Conservation (phyloP, 2,888 invertebrate genomes). For the Agonum fuliginosum region DNA sequence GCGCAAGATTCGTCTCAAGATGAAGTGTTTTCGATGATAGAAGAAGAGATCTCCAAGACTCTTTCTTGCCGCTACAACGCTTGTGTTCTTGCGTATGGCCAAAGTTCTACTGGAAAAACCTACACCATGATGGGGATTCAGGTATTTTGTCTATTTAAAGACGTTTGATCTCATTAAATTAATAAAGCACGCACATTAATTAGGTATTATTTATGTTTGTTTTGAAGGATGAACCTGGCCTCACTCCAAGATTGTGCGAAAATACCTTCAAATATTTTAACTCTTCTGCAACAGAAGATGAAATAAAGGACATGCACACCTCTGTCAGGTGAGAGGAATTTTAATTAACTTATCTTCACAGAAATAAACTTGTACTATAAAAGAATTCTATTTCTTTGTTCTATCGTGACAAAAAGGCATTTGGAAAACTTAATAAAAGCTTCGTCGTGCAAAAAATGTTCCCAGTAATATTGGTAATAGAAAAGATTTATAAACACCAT, state of each 20-base stretch:
- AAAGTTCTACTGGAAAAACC: constrained; percentile 86
- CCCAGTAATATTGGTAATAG: constrained; percentile 38
- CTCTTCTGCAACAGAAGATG: constrained; percentile 69
- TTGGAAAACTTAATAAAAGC: constrained; percentile 52
- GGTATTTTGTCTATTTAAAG: constrained; percentile 62
- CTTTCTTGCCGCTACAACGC: constrained; percentile 79
- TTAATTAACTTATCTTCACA: constrained; percentile 7
- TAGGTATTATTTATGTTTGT: constrained; percentile 40
- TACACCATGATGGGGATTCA: constrained; percentile 84
- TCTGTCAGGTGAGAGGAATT: constrained; percentile 70
- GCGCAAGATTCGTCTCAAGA: constrained; percentile 75
- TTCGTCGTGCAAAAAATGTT: constrained; percentile 47
- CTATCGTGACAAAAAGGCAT: constrained; percentile 49
- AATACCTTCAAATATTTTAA: constrained; percentile 72
- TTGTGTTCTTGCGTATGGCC: constrained; percentile 85
- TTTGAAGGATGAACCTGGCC: constrained; percentile 74
- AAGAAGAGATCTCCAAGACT: constrained; percentile 78
- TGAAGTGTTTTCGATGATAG: constrained; percentile 78
- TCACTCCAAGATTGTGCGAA: constrained; percentile 76
- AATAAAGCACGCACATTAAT: constrained; percentile 49
- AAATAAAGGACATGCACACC: constrained; percentile 67
- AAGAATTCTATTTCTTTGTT: constrained; percentile 14
- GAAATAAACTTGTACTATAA: constrained; percentile 55
- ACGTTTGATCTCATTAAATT: constrained; percentile 1
- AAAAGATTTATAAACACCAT: constrained; percentile 41